These are phyloP conservation scores for Bimastos eiseni DNA, from an alignment of 2,888 invertebrate genomes.

Conservation along the genomic window DNA sequence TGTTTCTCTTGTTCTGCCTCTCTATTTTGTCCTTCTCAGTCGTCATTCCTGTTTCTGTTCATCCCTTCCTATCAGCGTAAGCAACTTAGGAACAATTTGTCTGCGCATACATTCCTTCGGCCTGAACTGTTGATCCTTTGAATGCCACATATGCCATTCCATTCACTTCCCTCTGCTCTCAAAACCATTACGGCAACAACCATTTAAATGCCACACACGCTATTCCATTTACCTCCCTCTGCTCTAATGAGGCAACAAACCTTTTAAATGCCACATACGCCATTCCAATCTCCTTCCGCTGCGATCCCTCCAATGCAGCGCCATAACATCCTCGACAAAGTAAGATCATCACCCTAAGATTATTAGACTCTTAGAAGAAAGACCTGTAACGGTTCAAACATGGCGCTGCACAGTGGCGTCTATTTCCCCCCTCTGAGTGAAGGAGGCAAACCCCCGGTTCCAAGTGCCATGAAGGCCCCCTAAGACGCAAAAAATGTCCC, in stretches of 20 bases:
- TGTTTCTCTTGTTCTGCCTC: not conserved
- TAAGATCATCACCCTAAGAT: too few relatives aligned
- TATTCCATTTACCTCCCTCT: too few relatives aligned
- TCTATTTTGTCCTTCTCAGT: not conserved
- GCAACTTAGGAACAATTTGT: not conserved
- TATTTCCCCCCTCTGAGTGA: too few relatives aligned
- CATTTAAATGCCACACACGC: too few relatives aligned
- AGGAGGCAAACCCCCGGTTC: too few relatives aligned
- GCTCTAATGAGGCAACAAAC: too few relatives aligned
- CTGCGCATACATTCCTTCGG: not conserved
- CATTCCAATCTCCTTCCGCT: not conserved
- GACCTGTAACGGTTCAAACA: too few relatives aligned
- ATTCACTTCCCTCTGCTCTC: not conserved
- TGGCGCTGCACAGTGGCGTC: too few relatives aligned
- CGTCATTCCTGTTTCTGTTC: not conserved
- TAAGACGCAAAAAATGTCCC: too few relatives aligned
- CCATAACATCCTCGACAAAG: not conserved
- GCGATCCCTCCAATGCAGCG: not conserved
- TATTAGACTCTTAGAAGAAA: too few relatives aligned
- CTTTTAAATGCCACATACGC: not conserved
- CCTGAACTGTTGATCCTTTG: not conserved
- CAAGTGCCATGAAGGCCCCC: too few relatives aligned
- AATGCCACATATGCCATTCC: not conserved
- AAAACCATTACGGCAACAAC: not conserved
- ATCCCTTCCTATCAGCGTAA: not conserved